Conservation (phyloP, 64 coral and sea anemone genomes). For the Stylophora pistillata region DNA sequence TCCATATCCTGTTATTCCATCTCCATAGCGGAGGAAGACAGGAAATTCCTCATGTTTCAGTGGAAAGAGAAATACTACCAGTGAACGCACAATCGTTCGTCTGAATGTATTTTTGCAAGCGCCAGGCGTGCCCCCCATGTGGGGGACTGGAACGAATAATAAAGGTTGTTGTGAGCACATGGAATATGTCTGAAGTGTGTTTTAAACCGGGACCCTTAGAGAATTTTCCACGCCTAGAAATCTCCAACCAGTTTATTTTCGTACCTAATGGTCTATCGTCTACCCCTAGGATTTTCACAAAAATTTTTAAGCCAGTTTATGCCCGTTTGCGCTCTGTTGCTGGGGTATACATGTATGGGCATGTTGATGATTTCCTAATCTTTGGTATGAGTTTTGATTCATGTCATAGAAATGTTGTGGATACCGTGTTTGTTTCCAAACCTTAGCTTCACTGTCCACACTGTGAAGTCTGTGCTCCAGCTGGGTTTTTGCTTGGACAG, state of each 20-base stretch:
- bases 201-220: no score
- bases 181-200: no score
- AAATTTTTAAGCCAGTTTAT: background rate
- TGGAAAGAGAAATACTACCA: background rate
- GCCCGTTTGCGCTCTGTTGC: background rate
- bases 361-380: conserved; percentile 8
- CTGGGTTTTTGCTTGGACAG: conserved; percentile 23
- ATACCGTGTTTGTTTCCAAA: conserved; percentile 26
- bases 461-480: conserved; percentile 8
- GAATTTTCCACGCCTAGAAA: no score
- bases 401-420: conserved; percentile 12
- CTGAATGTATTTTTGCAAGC: no score
- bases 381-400: background rate
- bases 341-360: conserved; percentile 7
- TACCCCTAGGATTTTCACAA: conserved; percentile 7
- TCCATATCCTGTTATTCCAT: conserved; percentile 38
- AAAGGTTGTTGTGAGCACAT: no score
- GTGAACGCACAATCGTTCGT: background rate
- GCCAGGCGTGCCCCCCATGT: no score
- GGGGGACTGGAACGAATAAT: no score
- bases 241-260: background rate
- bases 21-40: background rate
- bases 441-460: conserved; percentile 20
- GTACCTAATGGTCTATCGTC: no score
- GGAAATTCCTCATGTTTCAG: conserved; percentile 25